Percentiles rank a stretch among this genome's conserved stretches.
These are phyloP conservation scores for Zophobas atratus DNA, from an alignment of 1,140 invertebrate genomes.

Conservation along the genomic window DNA sequence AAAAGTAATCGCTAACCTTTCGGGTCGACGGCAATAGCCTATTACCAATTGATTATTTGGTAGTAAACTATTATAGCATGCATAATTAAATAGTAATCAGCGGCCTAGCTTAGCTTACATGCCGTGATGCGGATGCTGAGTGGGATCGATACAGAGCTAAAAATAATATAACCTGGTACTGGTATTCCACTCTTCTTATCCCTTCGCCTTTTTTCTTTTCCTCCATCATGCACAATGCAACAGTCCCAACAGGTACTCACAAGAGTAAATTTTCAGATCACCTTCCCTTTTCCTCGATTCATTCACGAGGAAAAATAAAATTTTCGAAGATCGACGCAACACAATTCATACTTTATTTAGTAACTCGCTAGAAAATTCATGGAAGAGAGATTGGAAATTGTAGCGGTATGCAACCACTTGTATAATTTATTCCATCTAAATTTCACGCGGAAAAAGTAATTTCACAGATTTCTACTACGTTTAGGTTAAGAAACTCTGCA, in stretches of 20 bases:
- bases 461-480: too few species aligned
- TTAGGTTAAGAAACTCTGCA: too few species aligned
- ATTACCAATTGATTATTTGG: slow-evolving; percentile 37
- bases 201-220: slow-evolving; percentile 11
- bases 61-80: slow-evolving; percentile 26
- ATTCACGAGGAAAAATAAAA: too few species aligned
- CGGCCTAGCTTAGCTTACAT: slow-evolving; percentile 36
- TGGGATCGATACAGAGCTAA: slow-evolving; percentile 43
- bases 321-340: too few species aligned
- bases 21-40: not conserved
- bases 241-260: not conserved
- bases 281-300: not conserved
- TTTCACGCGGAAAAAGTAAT: too few species aligned
- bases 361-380: too few species aligned
- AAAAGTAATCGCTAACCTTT: not conserved
- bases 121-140: slow-evolving; percentile 38
- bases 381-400: too few species aligned
- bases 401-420: too few species aligned
- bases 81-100: slow-evolving; percentile 43
- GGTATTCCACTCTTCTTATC: slow-evolving; percentile 37
- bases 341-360: too few species aligned
- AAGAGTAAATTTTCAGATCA: not conserved
- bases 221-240: slow-evolving; percentile 1
- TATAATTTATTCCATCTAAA: too few species aligned
- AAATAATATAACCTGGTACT: slow-evolving; percentile 45